Percentiles rank a stretch among this genome's conserved stretches.
Conservation (phyloP, 2,888 invertebrate species). For the Parapristionchus giblindavisi region DNA sequence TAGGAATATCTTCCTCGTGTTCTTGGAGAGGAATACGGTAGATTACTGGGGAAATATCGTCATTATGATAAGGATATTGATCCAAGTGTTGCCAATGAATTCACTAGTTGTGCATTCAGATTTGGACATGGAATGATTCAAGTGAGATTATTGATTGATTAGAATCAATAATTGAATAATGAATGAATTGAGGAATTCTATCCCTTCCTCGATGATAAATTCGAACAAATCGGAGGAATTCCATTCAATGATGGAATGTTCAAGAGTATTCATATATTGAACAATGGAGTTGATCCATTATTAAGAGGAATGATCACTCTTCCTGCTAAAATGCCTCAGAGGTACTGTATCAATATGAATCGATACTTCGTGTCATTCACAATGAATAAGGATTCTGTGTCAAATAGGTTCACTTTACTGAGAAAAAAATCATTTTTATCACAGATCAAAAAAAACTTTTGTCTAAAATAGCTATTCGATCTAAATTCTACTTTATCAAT, state of each 20-base stretch:
- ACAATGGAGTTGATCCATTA: slow-evolving; percentile 89
- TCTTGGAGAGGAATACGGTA: slow-evolving; percentile 80
- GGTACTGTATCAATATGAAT: too few species aligned
- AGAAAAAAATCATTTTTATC: neutral
- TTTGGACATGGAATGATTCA: slow-evolving; percentile 97
- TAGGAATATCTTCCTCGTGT: slow-evolving; percentile 88
- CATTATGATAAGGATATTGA: slow-evolving; percentile 85
- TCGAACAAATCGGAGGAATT: slow-evolving; percentile 64
- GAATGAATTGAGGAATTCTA: slow-evolving; percentile 64
- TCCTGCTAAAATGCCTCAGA: slow-evolving; percentile 80
- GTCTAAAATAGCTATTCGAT: too few species aligned
- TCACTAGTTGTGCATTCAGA: slow-evolving; percentile 90
- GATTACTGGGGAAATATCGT: slow-evolving; percentile 80
- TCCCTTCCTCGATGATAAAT: slow-evolving; percentile 67
- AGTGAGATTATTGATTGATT: slow-evolving; percentile 70
- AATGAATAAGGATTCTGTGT: neutral
- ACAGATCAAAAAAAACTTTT: too few species aligned
- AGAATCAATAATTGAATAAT: neutral
- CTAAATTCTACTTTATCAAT: too few species aligned
- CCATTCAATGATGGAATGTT: slow-evolving; percentile 66
- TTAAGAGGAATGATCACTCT: slow-evolving; percentile 87
- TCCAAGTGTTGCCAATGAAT: slow-evolving; percentile 90
- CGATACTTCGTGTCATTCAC: too few species aligned
- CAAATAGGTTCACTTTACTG: neutral
- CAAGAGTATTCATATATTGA: slow-evolving; percentile 56